These are phyloP conservation scores for Andrena fulva DNA, from an alignment of 2,888 invertebrate genomes.

Conservation along the genomic window DNA sequence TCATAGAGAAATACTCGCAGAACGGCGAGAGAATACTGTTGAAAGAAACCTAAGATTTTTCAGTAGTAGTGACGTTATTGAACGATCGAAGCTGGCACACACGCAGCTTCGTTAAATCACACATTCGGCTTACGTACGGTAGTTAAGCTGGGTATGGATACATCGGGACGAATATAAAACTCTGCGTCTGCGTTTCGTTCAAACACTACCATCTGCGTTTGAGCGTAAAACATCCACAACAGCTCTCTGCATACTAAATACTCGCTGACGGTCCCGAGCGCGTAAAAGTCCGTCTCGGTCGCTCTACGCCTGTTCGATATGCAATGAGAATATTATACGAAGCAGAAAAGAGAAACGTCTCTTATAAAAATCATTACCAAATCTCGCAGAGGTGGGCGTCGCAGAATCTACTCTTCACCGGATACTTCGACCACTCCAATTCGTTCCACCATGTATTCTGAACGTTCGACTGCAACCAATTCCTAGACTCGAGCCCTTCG, in stretches of 20 bases:
- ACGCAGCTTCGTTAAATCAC: not conserved
- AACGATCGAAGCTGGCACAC: not conserved
- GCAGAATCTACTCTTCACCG: conserved; percentile 78
- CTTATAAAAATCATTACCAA: conserved; percentile 76
- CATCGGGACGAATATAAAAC: conserved; percentile 73
- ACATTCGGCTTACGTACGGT: conserved; percentile 54
- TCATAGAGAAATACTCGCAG: conserved; percentile 79
- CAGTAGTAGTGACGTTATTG: conserved; percentile 13
- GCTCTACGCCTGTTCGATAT: conserved; percentile 73
- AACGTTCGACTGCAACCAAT: conserved; percentile 81
- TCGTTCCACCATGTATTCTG: conserved; percentile 85
- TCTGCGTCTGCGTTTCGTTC: conserved; percentile 64
- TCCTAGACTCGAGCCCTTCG: conserved; percentile 74
- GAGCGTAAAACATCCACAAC: conserved; percentile 82
- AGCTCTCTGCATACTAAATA: conserved; percentile 81
- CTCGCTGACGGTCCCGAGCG: conserved; percentile 79
- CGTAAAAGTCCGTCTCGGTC: conserved; percentile 62
- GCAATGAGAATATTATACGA: conserved; percentile 19
- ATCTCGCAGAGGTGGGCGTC: conserved; percentile 84
- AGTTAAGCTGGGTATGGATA: conserved; percentile 82
- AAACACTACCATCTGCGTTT: conserved; percentile 77
- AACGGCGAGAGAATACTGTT: conserved; percentile 76
- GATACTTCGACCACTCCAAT: conserved; percentile 76
- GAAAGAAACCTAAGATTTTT: conserved; percentile 76
- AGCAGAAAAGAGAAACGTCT: not conserved